Evolutionary conservation across 2,113 vertebrate genomes (phyloP).

Genomic region (Nanorana parkeri): DNA sequence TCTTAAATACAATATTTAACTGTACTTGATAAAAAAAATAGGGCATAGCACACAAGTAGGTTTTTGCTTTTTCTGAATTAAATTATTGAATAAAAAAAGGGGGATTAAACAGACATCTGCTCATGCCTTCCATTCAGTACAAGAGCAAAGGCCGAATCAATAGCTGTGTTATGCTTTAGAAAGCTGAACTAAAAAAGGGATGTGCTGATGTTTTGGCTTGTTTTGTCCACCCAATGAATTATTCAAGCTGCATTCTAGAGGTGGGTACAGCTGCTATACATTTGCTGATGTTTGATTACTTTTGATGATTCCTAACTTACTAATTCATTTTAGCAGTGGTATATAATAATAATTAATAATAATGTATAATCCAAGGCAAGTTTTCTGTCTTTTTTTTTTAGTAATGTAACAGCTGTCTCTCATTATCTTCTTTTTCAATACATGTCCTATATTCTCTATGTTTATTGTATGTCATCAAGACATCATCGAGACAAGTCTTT

Average conservation of each 20-base stretch:
- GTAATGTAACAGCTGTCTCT: conserved; percentile 42
- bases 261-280: conserved; percentile 10
- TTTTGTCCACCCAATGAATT: conserved; percentile 40
- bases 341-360: conserved; percentile 38
- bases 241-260: conserved; percentile 40
- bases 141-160: conserved; percentile 31
- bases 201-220: conserved; percentile 39
- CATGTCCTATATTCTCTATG: too few species aligned
- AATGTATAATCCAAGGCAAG: conserved; percentile 19
- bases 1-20: background rate
- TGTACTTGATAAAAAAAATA: background rate
- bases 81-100: background rate
- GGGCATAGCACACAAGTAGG: background rate
- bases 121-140: conserved; percentile 19
- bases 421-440: conserved; percentile 30
- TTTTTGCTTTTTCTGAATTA: conserved; percentile 27
- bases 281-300: conserved; percentile 36
- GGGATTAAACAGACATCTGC: conserved; percentile 29
- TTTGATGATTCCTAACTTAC: conserved; percentile 31
- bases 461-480: too few species aligned
- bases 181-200: conserved; percentile 43
- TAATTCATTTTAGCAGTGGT: conserved; percentile 40
- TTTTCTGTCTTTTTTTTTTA: background rate
- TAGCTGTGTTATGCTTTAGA: conserved; percentile 39
- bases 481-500: too few species aligned